Evolutionary conservation across 2,797 vertebrate genomes (phyloP).

Genomic region (Nyctibius grandis): DNA sequence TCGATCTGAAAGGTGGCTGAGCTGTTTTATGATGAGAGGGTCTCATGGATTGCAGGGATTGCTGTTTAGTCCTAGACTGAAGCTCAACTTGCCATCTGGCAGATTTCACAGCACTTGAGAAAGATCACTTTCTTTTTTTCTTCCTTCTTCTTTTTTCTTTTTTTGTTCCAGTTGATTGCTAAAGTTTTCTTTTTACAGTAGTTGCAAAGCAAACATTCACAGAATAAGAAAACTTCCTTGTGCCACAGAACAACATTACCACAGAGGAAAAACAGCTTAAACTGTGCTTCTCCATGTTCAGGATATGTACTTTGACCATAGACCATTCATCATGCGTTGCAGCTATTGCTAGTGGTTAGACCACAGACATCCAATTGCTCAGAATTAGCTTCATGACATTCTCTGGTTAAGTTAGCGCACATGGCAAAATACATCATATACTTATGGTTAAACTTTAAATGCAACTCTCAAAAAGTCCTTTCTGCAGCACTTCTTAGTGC

Average conservation of each 20-base stretch:
- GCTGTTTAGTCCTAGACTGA: background rate
- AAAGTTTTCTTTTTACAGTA: slow-evolving; percentile 16
- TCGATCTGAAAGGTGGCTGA: background rate
- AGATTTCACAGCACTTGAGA: background rate
- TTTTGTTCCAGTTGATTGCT: background rate
- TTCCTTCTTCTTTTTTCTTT: background rate
- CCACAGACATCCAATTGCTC: slow-evolving; percentile 63
- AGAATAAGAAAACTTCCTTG: background rate
- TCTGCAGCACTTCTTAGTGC: background rate
- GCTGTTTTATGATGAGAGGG: background rate
- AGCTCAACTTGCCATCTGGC: background rate
- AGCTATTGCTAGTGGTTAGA: slow-evolving; percentile 61
- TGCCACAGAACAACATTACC: slow-evolving; percentile 8
- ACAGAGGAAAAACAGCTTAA: background rate
- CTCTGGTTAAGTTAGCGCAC: slow-evolving; percentile 42
- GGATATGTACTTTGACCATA: slow-evolving; percentile 58
- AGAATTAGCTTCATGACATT: slow-evolving; percentile 48
- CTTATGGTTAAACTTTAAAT: slow-evolving; percentile 20
- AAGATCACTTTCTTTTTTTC: background rate
- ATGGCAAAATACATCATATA: slow-evolving; percentile 37
- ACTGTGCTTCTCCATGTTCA: background rate
- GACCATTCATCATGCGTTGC: slow-evolving; percentile 22
- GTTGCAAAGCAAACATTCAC: slow-evolving; percentile 16
- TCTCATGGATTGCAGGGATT: background rate
- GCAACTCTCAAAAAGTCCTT: background rate